Evolutionary conservation across 2,113 vertebrate species (phyloP).

Genomic region (Serinus canaria): DNA sequence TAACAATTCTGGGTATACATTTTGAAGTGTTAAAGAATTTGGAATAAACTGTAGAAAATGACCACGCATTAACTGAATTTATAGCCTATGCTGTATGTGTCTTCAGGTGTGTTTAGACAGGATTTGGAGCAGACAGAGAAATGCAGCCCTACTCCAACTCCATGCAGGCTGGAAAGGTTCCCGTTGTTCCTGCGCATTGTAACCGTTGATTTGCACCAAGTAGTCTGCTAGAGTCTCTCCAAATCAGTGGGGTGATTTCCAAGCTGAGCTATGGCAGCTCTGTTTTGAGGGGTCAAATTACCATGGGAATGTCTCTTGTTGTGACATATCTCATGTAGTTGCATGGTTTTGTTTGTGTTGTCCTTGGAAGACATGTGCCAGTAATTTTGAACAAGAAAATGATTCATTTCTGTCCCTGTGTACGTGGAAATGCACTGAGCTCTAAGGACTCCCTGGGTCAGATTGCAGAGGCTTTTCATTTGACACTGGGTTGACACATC

Average conservation of each 20-base stretch:
- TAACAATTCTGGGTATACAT: not conserved
- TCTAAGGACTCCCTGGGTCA: not conserved
- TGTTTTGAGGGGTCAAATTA: not conserved
- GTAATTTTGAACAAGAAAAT: not conserved
- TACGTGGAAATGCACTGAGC: not conserved
- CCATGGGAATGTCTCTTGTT: not conserved
- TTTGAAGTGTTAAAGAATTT: not conserved
- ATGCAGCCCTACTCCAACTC: not conserved
- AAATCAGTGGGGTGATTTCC: not conserved
- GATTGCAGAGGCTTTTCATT: not conserved
- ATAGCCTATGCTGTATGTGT: not conserved
- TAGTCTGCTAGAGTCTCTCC: not conserved
- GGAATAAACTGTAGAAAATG: not conserved
- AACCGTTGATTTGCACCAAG: not conserved
- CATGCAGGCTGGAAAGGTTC: not conserved
- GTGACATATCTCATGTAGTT: not conserved
- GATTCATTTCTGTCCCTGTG: not conserved
- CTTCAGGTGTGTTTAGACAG: not conserved
- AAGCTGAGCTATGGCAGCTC: not conserved
- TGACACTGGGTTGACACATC: accelerated
- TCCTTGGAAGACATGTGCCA: not conserved
- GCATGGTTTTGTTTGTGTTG: not conserved
- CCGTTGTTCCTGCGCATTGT: not conserved
- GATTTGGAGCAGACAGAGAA: not conserved
- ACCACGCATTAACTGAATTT: not conserved